Base-by-base conservation (phyloP, 2,888 invertebrate genomes). In the Chloroclystis v-ata region DNA sequence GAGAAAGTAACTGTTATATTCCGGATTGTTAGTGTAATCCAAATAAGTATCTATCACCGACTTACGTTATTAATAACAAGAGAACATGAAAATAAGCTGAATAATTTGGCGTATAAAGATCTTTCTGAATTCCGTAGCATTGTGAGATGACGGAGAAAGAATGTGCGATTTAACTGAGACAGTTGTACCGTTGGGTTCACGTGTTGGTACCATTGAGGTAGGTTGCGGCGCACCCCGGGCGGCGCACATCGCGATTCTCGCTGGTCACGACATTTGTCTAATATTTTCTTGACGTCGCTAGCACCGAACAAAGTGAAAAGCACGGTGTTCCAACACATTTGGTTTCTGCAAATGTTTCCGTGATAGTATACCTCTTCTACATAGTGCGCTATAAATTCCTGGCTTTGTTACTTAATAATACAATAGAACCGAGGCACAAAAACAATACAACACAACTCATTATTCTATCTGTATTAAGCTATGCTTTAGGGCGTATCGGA, bases 221-320 rank as follows among this genome's bases (percentile, higher is more conserved):
- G 73, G 71, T 63, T 72, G 60, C 43, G 72, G 77, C 75, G 80
- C 82, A 79, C 82, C 80, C 78, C 79, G 72, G 83, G 83, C 81
- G 77, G 82, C 78, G 79, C 78, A 63, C 80, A 86, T 86, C 85
- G 82, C 84, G 85, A 85, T 86, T 81, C 70, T 78, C 78, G 78
- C 68, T 78, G 76, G 86, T 87, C 86, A 87, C 86, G 86, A 87
- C 86, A 76, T 80, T 83, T 83, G 81, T 85, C 82, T 80, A 86
- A 84, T 83, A 84, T 85, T 84, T 76, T 72, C 75, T 74, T 72
- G 77, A 78, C 77, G 75, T 74, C 63, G 76, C 74, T 67, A 71
- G 13, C 26, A 41, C 28, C 24, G 28, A 45, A 28, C 38, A 10
- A 33, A 11, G 11, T 35, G 11, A 13, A 26, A 71, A 64, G 62